Percentiles rank a stretch among this genome's conserved stretches.
Evolutionary conservation across 2,797 vertebrate species (phyloP).

Genomic region (Sebastes nivosus): DNA sequence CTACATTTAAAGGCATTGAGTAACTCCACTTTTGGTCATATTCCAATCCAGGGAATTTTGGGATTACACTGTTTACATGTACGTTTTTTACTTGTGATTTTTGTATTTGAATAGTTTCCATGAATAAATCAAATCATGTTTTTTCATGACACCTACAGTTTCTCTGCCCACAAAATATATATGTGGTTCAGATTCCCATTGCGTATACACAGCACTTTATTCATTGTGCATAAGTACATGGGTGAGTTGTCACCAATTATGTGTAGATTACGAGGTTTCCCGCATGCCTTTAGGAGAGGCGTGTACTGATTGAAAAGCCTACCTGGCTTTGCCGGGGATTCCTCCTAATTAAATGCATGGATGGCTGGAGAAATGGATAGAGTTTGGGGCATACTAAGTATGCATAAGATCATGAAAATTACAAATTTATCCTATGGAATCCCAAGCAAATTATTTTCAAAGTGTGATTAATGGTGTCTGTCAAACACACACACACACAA

Average conservation of each 20-base stretch:
- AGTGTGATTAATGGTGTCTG: constrained; percentile 78
- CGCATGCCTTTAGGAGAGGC: constrained; percentile 16
- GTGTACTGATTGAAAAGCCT: constrained; percentile 58
- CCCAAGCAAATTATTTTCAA: constrained; percentile 75
- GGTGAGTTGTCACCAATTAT: constrained; percentile 44
- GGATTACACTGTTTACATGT: background rate
- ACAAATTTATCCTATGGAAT: constrained; percentile 67
- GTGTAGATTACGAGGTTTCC: constrained; percentile 45
- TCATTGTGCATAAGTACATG: constrained; percentile 29
- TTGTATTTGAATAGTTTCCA: background rate
- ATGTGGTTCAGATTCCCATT: background rate
- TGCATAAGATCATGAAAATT: constrained; percentile 71
- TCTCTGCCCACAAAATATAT: background rate
- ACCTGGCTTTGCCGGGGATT: constrained; percentile 64
- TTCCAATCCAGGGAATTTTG: background rate
- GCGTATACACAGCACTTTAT: background rate
- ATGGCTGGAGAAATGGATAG: constrained; percentile 65
- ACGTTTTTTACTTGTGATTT: background rate
- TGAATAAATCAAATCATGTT: background rate
- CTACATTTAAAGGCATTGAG: background rate
- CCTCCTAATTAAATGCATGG: constrained; percentile 72
- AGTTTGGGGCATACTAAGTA: constrained; percentile 62
- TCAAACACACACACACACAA: constrained; percentile 40
- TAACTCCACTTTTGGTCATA: background rate
- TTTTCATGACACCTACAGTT: background rate